Base-by-base conservation (phyloP, 2,888 invertebrate species). In the Drosophila percnosoma region DNA sequence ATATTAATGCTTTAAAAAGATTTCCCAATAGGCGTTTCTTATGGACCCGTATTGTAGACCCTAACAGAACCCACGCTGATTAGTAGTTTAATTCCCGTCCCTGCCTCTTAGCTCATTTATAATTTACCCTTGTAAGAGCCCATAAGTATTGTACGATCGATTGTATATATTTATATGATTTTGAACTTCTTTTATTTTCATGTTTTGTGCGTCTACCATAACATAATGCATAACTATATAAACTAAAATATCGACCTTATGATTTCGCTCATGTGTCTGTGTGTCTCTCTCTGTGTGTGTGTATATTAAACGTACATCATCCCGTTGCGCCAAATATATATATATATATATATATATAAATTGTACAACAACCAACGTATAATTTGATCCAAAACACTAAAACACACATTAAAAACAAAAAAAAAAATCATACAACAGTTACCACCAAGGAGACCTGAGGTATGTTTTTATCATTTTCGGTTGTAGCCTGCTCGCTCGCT, bases 401-500 rank as follows among this genome's bases (percentile, higher is more conserved):
- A 53, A 76, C 48, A 81, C 82, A 68, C 59, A 68, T 54, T n/a
- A 27, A 42, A 63, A 70, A 48, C 55, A 62, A 68, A 60, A 69
- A 65, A 60, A 57, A 72, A 65, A 72, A 79, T 83, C 80, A 82
- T 71, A 78, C 77, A 77, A 90, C 95, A 97, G 97, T 95, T 96
- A 95, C 97, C 97, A 93, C 96, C 97, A 94, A 95, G 97, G 94
- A 96, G 96, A 95, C 97, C 97, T 92, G 97, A 97, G 97, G 97
- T 97, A 96, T 94, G 96, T 95, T 91, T 83, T 83, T 75, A 71
- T 75, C 51, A 67, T 73, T 87, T 83, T 78, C 51, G 63, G 75
- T 90, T 79, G 31, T 60, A 81, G 74, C 87, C 75, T 87, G 87
- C 83, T 78, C 78, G 88, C 83, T 85, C 80, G 61, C 63, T 69